A percentile compares a stretch with the other conserved stretches of the same genome.
phyloP scores from a whole-genome alignment of 2,797 vertebrate genomes.

The Clarias laeviceps region DNA sequence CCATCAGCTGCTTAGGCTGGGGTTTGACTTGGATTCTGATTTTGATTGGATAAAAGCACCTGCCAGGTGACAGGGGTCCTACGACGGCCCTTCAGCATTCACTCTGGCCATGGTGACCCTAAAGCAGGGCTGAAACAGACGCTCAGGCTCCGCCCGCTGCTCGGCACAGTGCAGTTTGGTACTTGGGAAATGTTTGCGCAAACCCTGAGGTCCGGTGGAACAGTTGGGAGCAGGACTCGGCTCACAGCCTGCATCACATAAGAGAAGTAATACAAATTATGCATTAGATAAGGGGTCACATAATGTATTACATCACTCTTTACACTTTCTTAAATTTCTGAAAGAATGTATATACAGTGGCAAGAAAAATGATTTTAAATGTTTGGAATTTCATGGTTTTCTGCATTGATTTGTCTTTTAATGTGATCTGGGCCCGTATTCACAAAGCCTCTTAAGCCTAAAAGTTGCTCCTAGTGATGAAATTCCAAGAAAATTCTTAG shows the following conservation, averaged over 20 bases:
- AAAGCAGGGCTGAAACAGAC: conserved; percentile 78
- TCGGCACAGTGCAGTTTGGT: conserved; percentile 75
- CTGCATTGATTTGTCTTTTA: no score
- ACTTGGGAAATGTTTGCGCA: conserved; percentile 73
- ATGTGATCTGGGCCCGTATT: no score
- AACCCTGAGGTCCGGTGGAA: conserved; percentile 65
- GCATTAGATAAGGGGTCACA: background rate
- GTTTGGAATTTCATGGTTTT: no score
- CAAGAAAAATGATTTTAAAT: no score
- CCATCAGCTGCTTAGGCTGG: background rate
- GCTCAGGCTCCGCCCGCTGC: conserved; percentile 68
- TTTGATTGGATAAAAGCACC: background rate
- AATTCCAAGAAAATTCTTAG: no score
- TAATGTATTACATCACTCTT: no score
- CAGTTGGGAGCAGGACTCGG: conserved; percentile 58
- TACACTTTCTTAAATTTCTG: no score
- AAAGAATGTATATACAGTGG: no score
- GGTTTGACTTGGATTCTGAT: background rate
- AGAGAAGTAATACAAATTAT: background rate
- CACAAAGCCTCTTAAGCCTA: no score
- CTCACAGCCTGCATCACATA: conserved; percentile 65
- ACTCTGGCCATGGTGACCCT: conserved; percentile 65
- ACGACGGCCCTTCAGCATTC: conserved; percentile 22
- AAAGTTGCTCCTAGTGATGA: no score
- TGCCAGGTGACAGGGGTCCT: background rate